A percentile compares a stretch with the other conserved stretches of the same genome.
Conservation (phyloP, 2,888 invertebrate species). For the Ephialtes manifestator region DNA sequence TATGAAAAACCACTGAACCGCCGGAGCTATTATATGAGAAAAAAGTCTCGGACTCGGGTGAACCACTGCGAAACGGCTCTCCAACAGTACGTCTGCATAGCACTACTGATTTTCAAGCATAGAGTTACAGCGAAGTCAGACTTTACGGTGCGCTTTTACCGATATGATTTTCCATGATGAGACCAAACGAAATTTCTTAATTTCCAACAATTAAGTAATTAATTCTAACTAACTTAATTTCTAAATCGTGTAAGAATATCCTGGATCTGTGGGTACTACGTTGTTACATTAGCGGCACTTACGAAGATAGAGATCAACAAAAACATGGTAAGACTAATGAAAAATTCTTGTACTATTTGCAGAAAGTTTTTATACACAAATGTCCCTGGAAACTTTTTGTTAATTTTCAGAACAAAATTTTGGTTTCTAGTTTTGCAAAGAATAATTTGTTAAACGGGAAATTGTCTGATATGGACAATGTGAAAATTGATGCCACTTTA, state of each 20-base stretch:
- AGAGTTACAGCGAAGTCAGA: constrained; percentile 31
- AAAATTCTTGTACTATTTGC: too few species aligned
- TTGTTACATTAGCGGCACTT: constrained; percentile 56
- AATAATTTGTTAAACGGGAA: too few species aligned
- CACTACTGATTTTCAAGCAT: neutral
- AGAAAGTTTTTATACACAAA: too few species aligned
- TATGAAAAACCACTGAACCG: constrained; percentile 81
- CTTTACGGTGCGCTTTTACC: constrained; percentile 21
- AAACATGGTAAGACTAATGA: too few species aligned
- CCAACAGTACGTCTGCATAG: neutral
- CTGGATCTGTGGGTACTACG: constrained; percentile 13
- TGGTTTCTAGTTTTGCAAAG: too few species aligned
- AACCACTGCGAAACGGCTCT: constrained; percentile 5
- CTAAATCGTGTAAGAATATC: constrained; percentile 15
- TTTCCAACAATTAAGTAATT: too few species aligned
- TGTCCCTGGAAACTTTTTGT: too few species aligned
- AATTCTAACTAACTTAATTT: too few species aligned
- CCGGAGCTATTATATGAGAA: constrained; percentile 73
- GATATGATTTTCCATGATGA: constrained; percentile 10
- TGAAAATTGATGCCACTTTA: too few species aligned
- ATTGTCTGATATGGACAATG: too few species aligned
- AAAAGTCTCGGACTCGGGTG: neutral
- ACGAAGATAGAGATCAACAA: too few species aligned
- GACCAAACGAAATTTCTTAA: constrained; percentile 42
- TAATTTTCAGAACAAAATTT: too few species aligned